These are phyloP conservation scores for Sternotherus odoratus DNA, from an alignment of 2,797 vertebrate species.

Conservation along the genomic window DNA sequence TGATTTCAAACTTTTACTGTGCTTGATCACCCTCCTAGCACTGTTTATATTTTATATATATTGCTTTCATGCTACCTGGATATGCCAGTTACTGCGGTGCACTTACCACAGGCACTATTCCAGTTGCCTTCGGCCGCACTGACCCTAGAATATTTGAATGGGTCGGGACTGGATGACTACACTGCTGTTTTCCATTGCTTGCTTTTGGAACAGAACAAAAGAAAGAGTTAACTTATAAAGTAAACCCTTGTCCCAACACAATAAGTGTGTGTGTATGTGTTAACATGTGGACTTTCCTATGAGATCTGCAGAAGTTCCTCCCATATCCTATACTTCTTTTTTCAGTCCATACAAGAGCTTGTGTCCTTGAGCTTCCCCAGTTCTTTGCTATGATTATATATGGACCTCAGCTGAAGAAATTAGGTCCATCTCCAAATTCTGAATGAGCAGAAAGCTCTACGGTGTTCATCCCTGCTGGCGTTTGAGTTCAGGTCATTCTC, in stretches of 20 bases:
- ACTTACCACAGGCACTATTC: neutral
- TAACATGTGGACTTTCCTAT: neutral
- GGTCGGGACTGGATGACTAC: neutral
- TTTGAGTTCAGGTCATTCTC: neutral
- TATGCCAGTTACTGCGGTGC: neutral
- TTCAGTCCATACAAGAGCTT: neutral
- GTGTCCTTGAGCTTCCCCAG: neutral
- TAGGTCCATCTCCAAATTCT: neutral
- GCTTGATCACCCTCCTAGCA: neutral
- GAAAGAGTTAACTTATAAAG: neutral
- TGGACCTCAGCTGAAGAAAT: neutral
- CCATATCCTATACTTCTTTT: neutral
- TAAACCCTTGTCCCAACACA: neutral
- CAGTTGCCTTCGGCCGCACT: neutral
- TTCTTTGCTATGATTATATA: neutral
- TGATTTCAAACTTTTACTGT: neutral
- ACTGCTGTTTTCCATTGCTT: neutral
- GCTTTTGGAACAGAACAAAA: neutral
- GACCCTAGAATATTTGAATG: neutral
- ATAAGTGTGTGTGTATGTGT: fast-evolving
- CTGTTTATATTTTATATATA: neutral
- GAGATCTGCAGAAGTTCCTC: neutral
- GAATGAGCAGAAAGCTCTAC: neutral
- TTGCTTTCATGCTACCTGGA: fast-evolving
- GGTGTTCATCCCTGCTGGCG: neutral